Evolutionary conservation across 2,888 invertebrate species (phyloP), one percentile per base, ranked within the genome.

Genomic region (Schizaphis graminum): DNA sequence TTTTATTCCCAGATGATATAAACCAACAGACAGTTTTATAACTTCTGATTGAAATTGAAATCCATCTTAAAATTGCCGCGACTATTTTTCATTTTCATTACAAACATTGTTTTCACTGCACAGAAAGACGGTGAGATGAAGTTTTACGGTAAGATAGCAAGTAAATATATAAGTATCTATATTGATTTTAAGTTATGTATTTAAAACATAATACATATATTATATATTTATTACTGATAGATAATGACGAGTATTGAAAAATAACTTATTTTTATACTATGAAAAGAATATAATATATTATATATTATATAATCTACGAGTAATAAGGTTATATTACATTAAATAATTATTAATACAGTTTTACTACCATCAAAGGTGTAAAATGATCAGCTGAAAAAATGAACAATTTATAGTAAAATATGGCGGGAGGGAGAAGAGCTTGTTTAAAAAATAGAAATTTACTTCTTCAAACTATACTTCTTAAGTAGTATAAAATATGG

Each of bases 41-140:
- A 67, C 67, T 67, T 67, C 35, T 67, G 67, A 67, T 67, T 67
- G 67, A 67, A 67, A 67, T 67, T 67, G 67, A 67, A 67, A 67
- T 67, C 67, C n/a, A 35, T 67, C 67, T 35, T 67, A 67, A 67
- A 67, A 67, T 67, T 67, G 7, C 67, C 35, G 7, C 67, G n/a
- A 35, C 67, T 67, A 67, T 35, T 67, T 67, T 67, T 67, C 67
- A 67, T 67, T 67, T 67, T 35, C n/a, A 67, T n/a, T n/a, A 16
- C 67, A 35, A 67, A 67, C n/a, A 67, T 35, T 35, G 16, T 67
- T 21, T 5, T 35, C 7, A 67, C 16, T 16, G 35, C 7, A 35
- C 2, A 35, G 35, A 16, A 67, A 35, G 67, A 35, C 16, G 16
- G 35, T 21, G 35, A 67, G 21, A 53, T 16, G 53, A 35, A 16